Conservation (phyloP, 2,797 vertebrate genomes). For the Pempheris klunzingeri region DNA sequence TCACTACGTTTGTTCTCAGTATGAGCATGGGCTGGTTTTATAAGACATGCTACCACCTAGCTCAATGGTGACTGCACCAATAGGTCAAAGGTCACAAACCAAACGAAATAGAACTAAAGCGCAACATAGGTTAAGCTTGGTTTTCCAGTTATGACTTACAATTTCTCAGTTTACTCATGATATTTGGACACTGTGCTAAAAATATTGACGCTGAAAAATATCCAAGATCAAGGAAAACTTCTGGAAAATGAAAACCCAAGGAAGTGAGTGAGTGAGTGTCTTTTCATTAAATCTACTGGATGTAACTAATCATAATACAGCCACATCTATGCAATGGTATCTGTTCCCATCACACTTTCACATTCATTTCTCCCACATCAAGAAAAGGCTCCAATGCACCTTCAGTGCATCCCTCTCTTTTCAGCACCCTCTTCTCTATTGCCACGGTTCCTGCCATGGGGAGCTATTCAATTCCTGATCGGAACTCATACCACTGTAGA, state of each 20-base stretch:
- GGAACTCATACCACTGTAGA: conserved; percentile 61
- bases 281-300: conserved; percentile 37
- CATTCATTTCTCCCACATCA: conserved; percentile 41
- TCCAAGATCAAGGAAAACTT: not conserved
- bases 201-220: conserved; percentile 1
- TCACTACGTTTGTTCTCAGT: no score
- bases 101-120: not conserved
- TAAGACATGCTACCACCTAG: not conserved
- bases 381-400: conserved; percentile 32
- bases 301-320: conserved; percentile 36
- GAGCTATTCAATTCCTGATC: conserved; percentile 68
- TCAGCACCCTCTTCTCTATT: conserved; percentile 42
- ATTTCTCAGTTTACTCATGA: not conserved
- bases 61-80: not conserved
- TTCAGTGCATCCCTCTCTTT: conserved; percentile 47
- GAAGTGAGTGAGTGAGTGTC: not conserved
- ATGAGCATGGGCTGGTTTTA: no score
- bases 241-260: not conserved
- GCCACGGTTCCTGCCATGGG: conserved; percentile 51
- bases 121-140: not conserved
- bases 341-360: conserved; percentile 37
- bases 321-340: conserved; percentile 25
- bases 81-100: not conserved
- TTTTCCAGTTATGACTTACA: not conserved
- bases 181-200: conserved; percentile 6